Conservation (phyloP, 2,113 vertebrate genomes). For the Zosterops pallidus region DNA sequence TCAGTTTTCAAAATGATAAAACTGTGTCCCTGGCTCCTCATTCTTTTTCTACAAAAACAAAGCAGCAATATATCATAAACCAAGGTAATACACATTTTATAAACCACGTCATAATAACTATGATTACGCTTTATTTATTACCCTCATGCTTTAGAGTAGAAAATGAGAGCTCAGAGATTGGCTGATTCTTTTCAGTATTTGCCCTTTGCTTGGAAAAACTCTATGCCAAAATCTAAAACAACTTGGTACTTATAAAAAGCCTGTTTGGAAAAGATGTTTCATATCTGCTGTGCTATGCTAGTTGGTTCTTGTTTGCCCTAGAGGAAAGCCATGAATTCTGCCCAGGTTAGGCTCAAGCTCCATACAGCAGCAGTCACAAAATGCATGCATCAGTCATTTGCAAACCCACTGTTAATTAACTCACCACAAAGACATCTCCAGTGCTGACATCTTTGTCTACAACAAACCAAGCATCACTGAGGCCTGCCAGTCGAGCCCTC, state of each 20-base stretch:
- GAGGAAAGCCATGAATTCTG: not conserved
- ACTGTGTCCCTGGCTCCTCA: not conserved
- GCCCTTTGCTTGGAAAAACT: not conserved
- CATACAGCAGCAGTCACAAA: not conserved
- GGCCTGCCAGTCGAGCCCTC: slow-evolving; percentile 85
- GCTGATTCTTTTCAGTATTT: not conserved
- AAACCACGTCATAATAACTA: not conserved
- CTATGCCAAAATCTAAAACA: not conserved
- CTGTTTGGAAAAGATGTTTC: not conserved
- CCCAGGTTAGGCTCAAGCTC: not conserved
- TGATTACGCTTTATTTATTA: not conserved
- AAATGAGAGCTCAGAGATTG: not conserved
- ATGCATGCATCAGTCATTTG: not conserved
- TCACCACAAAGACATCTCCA: slow-evolving; percentile 90
- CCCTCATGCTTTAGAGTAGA: not conserved
- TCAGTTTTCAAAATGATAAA: not conserved
- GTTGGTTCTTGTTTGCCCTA: not conserved
- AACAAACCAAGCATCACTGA: slow-evolving; percentile 88
- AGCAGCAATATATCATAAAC: not conserved
- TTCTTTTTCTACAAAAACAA: not conserved
- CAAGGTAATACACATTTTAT: not conserved
- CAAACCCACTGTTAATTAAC: not conserved
- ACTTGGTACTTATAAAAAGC: not conserved
- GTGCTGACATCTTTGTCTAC: slow-evolving; percentile 89
- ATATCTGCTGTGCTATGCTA: not conserved